phyloP scores from a whole-genome alignment of 2,113 vertebrate genomes.

The Bos javanicus region DNA sequence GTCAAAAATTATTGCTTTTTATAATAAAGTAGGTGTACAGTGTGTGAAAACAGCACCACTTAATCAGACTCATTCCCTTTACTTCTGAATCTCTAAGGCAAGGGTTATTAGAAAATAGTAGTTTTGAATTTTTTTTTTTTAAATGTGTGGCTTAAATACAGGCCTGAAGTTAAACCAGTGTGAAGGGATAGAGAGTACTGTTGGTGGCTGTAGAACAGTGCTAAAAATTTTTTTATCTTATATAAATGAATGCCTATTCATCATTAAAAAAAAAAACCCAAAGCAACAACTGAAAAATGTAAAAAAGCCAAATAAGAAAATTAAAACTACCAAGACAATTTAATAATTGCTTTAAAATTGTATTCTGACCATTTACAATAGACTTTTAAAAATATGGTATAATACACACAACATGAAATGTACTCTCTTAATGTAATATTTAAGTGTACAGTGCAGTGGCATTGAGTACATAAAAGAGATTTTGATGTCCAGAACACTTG shows the following conservation, averaged over 20 bases:
- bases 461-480: neutral
- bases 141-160: neutral
- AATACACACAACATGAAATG: neutral
- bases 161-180: neutral
- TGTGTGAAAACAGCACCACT: neutral
- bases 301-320: neutral
- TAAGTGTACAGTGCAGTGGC: neutral
- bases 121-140: neutral
- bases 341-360: conserved; percentile 1
- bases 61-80: neutral
- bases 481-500: conserved; percentile 10
- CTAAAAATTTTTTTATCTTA: neutral
- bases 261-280: neutral
- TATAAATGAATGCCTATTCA: neutral
- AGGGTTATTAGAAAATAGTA: neutral
- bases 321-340: neutral
- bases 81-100: neutral
- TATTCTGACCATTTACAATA: neutral
- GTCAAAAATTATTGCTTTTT: neutral
- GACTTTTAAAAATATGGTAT: neutral
- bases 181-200: neutral
- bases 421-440: neutral
- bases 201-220: neutral
- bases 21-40: neutral
- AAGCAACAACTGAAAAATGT: neutral